Evolutionary conservation across 92 coral and sea anemone species (phyloP), one percentile per base, ranked within the genome.

Genomic region (Plumapathes pennacea): DNA sequence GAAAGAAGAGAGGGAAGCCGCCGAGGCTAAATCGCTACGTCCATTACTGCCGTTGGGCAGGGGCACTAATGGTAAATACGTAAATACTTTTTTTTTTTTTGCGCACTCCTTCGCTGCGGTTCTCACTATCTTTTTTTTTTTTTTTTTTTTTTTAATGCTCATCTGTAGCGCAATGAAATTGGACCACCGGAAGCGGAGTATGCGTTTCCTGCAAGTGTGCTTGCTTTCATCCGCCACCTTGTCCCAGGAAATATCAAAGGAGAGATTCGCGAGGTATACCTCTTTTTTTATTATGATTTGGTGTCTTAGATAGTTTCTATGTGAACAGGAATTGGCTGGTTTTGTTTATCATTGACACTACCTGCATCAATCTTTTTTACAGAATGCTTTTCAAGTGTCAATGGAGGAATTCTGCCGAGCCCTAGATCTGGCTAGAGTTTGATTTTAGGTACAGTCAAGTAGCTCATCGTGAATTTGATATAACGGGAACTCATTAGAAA

Each of bases 11-110:
- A 39, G 81, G 62, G 0, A 74, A 74, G 38, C 63, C 60, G 38
- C 56, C 81, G 0, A 45, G 74, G 12, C 32, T 31, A 26, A 74
- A 63, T 21, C 37, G 82, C 11, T 31, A 66, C 46, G 54, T 33
- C 29, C 68, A 75, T 18, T 75, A 65, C 28, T 74, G 82, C 34
- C 45, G 23, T 11, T 74, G 82, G 82, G 73, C 64, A 4, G 58
- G 65, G 13, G 75, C 81, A 3, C 48, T 74, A 10, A 42, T 74
- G 82, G 82, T 75, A 44, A 64, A 12, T 27, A 9, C 13, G 24
- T 31, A 36, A 25, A 23, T 11, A 10, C n/a, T n/a, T n/a, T n/a
- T n/a, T n/a, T n/a, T n/a, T n/a, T n/a, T n/a, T n/a, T n/a, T 13
- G 18, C n/a, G n/a, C n/a, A n/a, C n/a, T n/a, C n/a, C n/a, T 4